Percentiles rank a stretch among this genome's conserved stretches.
These are phyloP conservation scores for Drosophila paramelanica DNA, from an alignment of 2,888 invertebrate genomes.

Conservation along the genomic window DNA sequence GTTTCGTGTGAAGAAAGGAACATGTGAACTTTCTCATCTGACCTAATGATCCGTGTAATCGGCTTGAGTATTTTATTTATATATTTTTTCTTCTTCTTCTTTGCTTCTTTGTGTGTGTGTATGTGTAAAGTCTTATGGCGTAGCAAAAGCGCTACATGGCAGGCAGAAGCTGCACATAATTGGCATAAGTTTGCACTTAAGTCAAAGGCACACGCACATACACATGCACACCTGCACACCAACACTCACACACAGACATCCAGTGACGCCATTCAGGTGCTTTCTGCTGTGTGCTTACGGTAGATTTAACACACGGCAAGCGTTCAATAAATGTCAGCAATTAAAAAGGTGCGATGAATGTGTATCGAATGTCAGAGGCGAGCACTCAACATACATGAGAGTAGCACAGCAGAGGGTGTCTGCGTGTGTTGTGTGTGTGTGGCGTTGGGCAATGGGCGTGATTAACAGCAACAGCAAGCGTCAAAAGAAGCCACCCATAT, in stretches of 20 bases:
- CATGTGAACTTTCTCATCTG: conserved; percentile 75
- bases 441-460: conserved; percentile 28
- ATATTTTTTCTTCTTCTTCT: not conserved
- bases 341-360: conserved; percentile 74
- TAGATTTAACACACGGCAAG: conserved; percentile 67
- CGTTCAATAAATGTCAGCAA: conserved; percentile 76
- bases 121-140: conserved; percentile 22
- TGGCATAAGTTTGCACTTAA: conserved; percentile 78
- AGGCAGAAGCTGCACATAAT: conserved; percentile 65
- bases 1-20: conserved; percentile 57
- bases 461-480: conserved; percentile 40
- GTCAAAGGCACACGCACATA: conserved; percentile 48
- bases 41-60: conserved; percentile 78
- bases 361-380: conserved; percentile 52
- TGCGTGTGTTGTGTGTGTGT: not conserved
- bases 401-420: not conserved
- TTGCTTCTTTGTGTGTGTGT: not conserved
- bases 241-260: not conserved
- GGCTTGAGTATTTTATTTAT: conserved; percentile 39
- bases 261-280: conserved; percentile 13
- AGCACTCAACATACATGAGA: conserved; percentile 13
- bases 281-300: conserved; percentile 54
- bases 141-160: conserved; percentile 26
- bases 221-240: not conserved
- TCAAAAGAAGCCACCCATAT: conserved; percentile 30